A percentile compares a stretch with the other conserved stretches of the same genome.
These are phyloP conservation scores for Pangasius sanitwongsei DNA, from an alignment of 2,797 vertebrate species.

Conservation along the genomic window DNA sequence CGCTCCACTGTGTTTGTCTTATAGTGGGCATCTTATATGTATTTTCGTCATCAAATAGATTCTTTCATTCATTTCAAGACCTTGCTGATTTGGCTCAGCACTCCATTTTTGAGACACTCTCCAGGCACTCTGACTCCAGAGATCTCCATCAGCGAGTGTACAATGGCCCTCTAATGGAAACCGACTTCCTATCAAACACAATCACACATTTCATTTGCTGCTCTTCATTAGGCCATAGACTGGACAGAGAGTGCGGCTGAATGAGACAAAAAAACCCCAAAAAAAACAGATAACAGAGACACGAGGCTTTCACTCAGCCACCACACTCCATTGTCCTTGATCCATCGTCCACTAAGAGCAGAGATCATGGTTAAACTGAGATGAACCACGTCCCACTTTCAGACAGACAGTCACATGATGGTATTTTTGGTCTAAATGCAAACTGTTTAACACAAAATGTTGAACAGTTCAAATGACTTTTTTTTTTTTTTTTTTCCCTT, in stretches of 20 bases:
- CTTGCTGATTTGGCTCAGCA: background rate
- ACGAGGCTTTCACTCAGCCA: conserved; percentile 11
- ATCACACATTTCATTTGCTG: conserved; percentile 50
- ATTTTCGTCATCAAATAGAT: background rate
- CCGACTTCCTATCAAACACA: conserved; percentile 48
- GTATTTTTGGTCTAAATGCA: background rate
- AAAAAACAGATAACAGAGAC: conserved; percentile 29
- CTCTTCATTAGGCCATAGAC: conserved; percentile 45
- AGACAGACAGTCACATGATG: background rate
- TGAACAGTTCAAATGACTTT: background rate
- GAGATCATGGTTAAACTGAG: background rate
- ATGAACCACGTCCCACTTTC: background rate
- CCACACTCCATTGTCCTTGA: conserved; percentile 28
- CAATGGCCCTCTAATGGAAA: conserved; percentile 46
- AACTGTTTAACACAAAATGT: background rate
- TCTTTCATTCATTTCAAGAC: background rate
- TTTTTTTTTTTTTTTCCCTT: too few relatives aligned
- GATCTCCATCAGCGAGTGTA: conserved; percentile 41
- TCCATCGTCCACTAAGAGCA: conserved; percentile 20
- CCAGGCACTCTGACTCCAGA: conserved; percentile 30
- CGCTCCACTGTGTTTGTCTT: background rate
- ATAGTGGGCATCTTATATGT: background rate
- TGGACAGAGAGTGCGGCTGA: conserved; percentile 17
- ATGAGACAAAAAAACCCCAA: background rate
- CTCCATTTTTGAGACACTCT: conserved; percentile 20